Conservation (phyloP, 2,888 invertebrate species). For the Drosophila subquinaria region DNA sequence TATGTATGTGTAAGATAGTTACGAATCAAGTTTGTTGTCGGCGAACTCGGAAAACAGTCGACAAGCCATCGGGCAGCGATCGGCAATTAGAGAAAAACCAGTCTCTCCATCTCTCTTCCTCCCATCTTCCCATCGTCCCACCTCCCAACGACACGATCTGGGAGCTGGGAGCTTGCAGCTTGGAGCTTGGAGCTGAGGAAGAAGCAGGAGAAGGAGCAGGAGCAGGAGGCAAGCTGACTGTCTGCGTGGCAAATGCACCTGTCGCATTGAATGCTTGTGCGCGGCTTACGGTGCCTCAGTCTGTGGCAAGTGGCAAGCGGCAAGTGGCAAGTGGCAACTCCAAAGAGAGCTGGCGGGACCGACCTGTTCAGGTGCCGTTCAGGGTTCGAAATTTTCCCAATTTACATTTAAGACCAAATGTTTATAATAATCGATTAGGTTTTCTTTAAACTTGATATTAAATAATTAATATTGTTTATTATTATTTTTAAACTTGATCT, state of each 20-base stretch:
- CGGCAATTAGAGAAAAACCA: slow-evolving; percentile 51
- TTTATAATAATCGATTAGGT: too few relatives aligned
- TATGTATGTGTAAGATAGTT: slow-evolving; percentile 7
- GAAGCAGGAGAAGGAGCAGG: slow-evolving; percentile 1
- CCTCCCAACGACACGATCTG: slow-evolving; percentile 23
- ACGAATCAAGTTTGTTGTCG: slow-evolving; percentile 25
- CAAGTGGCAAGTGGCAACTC: slow-evolving; percentile 14
- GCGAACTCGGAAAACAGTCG: slow-evolving; percentile 10
- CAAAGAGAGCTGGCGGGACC: slow-evolving; percentile 4
- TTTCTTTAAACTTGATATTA: too few relatives aligned
- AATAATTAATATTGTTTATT: too few relatives aligned
- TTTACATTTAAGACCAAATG: too few relatives aligned
- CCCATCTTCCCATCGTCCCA: slow-evolving; percentile 1
- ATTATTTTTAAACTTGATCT: too few relatives aligned
- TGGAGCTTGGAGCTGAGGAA: not conserved
- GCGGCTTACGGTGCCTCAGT: slow-evolving; percentile 17
- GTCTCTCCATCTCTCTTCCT: slow-evolving; percentile 32
- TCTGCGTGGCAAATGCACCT: slow-evolving; percentile 76
- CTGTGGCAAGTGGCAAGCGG: slow-evolving; percentile 16
- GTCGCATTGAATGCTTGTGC: slow-evolving; percentile 67
- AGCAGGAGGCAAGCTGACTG: slow-evolving; percentile 43
- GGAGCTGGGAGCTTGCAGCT: slow-evolving; percentile 3
- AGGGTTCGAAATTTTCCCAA: slow-evolving; percentile 14
- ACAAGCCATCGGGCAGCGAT: slow-evolving; percentile 11
- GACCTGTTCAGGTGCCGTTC: slow-evolving; percentile 25